Evolutionary conservation across 2,113 vertebrate species (phyloP).

Genomic region (Thymallus thymallus): DNA sequence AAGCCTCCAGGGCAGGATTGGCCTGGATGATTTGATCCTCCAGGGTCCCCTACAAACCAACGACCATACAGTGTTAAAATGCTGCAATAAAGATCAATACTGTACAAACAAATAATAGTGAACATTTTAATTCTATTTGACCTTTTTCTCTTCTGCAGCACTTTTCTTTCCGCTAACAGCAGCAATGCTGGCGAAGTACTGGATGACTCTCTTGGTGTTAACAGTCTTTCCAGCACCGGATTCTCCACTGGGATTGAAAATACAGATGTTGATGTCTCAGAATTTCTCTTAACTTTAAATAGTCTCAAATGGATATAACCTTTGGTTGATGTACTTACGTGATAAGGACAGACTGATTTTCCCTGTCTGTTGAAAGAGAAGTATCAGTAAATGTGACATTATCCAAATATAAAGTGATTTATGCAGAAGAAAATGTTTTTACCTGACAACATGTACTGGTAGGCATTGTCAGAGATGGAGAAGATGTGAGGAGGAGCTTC

Average conservation of each 20-base stretch:
- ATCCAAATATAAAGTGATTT: too few relatives aligned
- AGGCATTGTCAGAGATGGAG: slow-evolving; percentile 90
- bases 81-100: not conserved
- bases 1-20: slow-evolving; percentile 10
- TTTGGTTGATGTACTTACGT: slow-evolving; percentile 1
- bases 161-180: not conserved
- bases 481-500: slow-evolving; percentile 93
- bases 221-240: slow-evolving; percentile 7
- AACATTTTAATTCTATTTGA: not conserved
- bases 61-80: not conserved
- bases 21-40: slow-evolving; percentile 11
- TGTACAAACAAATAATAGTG: too few relatives aligned
- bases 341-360: slow-evolving; percentile 5
- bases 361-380: not conserved
- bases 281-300: not conserved
- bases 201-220: slow-evolving; percentile 7
- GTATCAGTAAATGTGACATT: too few relatives aligned
- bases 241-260: not conserved
- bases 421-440: not conserved
- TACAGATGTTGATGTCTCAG: not conserved
- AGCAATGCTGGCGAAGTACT: slow-evolving; percentile 5
- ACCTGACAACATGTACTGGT: slow-evolving; percentile 90
- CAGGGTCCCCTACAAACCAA: not conserved
- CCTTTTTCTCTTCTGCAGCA: not conserved
- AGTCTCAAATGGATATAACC: not conserved